Conservation (phyloP, 92 coral and sea anemone species). For the Blastomussa wellsi region DNA sequence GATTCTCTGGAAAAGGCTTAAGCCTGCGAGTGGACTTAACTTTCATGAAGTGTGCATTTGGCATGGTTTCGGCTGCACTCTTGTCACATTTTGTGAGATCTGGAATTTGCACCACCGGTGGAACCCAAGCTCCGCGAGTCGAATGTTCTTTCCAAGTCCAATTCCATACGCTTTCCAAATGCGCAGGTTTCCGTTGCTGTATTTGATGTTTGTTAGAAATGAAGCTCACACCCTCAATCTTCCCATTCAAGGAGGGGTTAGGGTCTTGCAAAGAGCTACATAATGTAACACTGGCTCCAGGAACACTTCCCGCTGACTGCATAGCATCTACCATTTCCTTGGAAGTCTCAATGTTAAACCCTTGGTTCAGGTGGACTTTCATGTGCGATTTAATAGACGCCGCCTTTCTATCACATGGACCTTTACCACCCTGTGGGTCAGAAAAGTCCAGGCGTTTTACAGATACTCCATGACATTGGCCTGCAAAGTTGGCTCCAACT, state of each 20-base stretch:
- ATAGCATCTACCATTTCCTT: constrained; percentile 68
- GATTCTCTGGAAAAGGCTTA: too few species aligned
- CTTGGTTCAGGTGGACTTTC: constrained; percentile 62
- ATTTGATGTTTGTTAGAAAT: constrained; percentile 58
- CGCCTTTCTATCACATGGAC: constrained; percentile 64
- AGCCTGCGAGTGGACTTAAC: too few species aligned
- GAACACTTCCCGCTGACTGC: constrained; percentile 57
- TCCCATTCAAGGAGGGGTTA: constrained; percentile 7
- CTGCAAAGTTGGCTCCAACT: constrained; percentile 36
- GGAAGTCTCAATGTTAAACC: constrained; percentile 65
- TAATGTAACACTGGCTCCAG: constrained; percentile 51
- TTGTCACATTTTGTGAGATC: too few species aligned
- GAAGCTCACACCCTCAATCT: constrained; percentile 49
- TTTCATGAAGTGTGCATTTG: too few species aligned
- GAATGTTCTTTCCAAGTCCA: constrained; percentile 60
- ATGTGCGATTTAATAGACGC: constrained; percentile 59
- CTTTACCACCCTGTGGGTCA: constrained; percentile 78
- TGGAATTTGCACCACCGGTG: too few species aligned
- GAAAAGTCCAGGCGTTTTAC: constrained; percentile 63
- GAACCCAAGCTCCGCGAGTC: constrained; percentile 3
- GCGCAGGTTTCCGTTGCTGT: constrained; percentile 46
- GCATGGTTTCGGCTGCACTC: too few species aligned
- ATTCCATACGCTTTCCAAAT: constrained; percentile 72
- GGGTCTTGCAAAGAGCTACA: constrained; percentile 15
- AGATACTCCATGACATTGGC: constrained; percentile 46